Evolutionary conservation across 2,797 vertebrate genomes (phyloP).

Genomic region (Muscicapa comitata): DNA sequence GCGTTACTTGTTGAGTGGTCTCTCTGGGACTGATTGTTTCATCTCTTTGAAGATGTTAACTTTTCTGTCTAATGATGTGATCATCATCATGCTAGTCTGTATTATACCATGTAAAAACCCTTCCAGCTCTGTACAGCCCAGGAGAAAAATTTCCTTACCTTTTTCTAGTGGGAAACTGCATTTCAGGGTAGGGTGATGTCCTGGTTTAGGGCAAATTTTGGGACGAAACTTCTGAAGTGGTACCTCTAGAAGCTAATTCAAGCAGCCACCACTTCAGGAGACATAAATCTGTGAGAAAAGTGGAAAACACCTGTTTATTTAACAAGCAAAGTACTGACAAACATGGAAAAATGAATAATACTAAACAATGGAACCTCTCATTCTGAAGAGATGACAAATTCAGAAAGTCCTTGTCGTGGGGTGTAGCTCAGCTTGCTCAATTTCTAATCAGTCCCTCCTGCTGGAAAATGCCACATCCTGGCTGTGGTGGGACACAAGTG

Average conservation of each 20-base stretch:
- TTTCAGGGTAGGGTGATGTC: neutral
- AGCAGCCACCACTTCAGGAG: accelerated
- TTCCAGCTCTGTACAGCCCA: neutral
- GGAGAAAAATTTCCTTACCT: neutral
- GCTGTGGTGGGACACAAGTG: accelerated
- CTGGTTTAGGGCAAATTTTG: neutral
- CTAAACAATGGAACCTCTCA: neutral
- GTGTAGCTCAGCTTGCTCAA: neutral
- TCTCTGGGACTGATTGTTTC: neutral
- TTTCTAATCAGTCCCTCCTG: too few species aligned
- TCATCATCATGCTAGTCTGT: accelerated
- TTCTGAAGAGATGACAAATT: neutral
- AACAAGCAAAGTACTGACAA: neutral
- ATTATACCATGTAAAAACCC: neutral
- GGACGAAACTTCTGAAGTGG: neutral
- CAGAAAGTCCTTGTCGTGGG: neutral
- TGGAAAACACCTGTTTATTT: neutral
- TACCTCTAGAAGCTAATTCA: neutral
- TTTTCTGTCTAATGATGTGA: neutral
- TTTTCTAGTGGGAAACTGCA: neutral
- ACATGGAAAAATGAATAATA: neutral
- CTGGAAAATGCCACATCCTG: accelerated
- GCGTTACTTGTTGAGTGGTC: neutral
- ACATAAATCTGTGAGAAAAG: neutral
- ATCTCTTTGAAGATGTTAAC: neutral